Conservation (phyloP, 2,113 vertebrate genomes). For the Odobenus rosmarus region DNA sequence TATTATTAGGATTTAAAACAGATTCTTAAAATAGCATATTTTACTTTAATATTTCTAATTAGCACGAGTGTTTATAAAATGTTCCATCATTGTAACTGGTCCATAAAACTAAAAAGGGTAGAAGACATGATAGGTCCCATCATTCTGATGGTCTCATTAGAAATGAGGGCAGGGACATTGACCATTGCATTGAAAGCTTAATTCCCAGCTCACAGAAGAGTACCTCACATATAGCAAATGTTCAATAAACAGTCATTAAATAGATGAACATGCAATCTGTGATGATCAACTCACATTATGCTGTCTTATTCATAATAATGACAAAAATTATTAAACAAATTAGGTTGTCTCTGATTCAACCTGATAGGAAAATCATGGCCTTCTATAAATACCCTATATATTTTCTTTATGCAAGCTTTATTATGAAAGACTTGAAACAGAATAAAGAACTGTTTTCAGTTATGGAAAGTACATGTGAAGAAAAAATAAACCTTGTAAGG, state of each 20-base stretch:
- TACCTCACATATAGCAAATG: background rate
- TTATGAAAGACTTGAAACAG: slow-evolving; percentile 17
- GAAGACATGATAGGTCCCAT: background rate
- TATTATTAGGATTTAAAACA: background rate
- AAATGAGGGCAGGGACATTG: background rate
- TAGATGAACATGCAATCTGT: background rate
- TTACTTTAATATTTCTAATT: slow-evolving; percentile 16
- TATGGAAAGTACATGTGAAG: background rate
- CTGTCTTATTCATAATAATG: background rate
- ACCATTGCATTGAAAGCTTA: background rate
- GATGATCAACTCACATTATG: background rate
- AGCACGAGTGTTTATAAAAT: background rate
- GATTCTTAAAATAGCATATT: background rate
- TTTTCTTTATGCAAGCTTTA: background rate
- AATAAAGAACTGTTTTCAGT: slow-evolving; percentile 19
- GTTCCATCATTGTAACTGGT: background rate
- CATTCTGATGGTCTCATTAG: background rate
- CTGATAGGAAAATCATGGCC: background rate
- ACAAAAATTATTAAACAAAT: slow-evolving; percentile 3
- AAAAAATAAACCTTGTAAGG: background rate
- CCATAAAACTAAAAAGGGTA: background rate
- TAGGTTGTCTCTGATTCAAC: background rate
- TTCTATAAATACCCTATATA: background rate
- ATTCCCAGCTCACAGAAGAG: background rate
- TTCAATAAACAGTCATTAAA: background rate